Conservation (phyloP, 1,140 invertebrate species). For the Scaptomyza pallida region DNA sequence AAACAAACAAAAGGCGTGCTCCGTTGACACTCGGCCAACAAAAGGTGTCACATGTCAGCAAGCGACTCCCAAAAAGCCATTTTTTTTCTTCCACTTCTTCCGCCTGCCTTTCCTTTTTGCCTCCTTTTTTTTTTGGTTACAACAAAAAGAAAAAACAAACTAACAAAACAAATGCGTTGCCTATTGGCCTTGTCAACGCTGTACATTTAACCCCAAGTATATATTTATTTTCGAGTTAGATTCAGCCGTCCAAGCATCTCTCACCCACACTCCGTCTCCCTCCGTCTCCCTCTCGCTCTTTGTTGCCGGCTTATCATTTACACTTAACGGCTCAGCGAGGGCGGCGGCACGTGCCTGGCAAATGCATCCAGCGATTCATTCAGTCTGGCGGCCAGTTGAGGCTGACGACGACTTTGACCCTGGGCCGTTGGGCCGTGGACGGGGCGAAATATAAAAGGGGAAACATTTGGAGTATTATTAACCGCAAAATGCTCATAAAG, state of each 20-base stretch:
- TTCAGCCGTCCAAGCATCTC: background rate
- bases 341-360: conserved; percentile 59
- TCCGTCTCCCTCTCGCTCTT: background rate
- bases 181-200: conserved; percentile 27
- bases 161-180: conserved; percentile 46
- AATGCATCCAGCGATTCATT: conserved; percentile 42
- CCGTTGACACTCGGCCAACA: conserved; percentile 57
- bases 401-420: conserved; percentile 7
- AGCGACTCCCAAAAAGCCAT: conserved; percentile 15
- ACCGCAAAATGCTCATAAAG: conserved; percentile 82
- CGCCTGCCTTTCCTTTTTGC: background rate
- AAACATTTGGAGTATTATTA: conserved; percentile 65
- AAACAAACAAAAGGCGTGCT: conserved; percentile 36
- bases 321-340: conserved; percentile 68
- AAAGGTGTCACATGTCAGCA: conserved; percentile 78
- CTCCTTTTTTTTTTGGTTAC: background rate
- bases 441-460: no score
- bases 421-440: no score
- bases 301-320: conserved; percentile 71
- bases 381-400: conserved; percentile 1
- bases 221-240: conserved; percentile 1
- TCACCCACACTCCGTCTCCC: no score
- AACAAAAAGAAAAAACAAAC: conserved; percentile 72
- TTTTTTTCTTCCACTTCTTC: background rate
- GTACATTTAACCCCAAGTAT: conserved; percentile 61